phyloP scores from a whole-genome alignment of 2,797 vertebrate species.

The Pipistrellus pygmaeus region DNA sequence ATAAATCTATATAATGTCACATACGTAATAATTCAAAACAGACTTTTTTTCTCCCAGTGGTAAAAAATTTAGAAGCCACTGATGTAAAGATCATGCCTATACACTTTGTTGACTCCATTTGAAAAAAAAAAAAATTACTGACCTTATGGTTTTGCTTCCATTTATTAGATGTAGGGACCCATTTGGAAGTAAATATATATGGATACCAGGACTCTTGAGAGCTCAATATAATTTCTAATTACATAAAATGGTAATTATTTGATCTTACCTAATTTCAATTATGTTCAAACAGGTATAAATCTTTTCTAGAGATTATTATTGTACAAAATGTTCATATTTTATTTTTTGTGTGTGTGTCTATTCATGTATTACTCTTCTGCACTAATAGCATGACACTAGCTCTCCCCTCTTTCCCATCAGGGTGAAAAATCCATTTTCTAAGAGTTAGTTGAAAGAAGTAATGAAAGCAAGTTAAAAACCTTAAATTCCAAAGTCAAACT shows the following conservation, averaged over 20 bases:
- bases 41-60: neutral
- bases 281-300: slow-evolving; percentile 33
- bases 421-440: slow-evolving; percentile 35
- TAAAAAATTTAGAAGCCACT: neutral
- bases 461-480: neutral
- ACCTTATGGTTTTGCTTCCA: neutral
- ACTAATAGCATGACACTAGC: neutral
- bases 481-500: slow-evolving; percentile 47
- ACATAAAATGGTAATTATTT: neutral
- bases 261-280: slow-evolving; percentile 10
- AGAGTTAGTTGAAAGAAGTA: neutral
- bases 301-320: neutral
- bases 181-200: slow-evolving; percentile 3
- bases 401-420: neutral
- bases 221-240: slow-evolving; percentile 8
- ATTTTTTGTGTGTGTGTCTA: neutral
- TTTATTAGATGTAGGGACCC: neutral
- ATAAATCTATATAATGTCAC: neutral
- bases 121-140: neutral
- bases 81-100: neutral
- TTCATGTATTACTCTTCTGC: neutral
- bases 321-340: neutral
- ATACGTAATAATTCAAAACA: neutral
- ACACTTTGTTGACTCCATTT: neutral
- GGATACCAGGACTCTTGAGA: neutral